phyloP scores from a whole-genome alignment of 2,113 vertebrate genomes.

The Bagarius yarrelli region DNA sequence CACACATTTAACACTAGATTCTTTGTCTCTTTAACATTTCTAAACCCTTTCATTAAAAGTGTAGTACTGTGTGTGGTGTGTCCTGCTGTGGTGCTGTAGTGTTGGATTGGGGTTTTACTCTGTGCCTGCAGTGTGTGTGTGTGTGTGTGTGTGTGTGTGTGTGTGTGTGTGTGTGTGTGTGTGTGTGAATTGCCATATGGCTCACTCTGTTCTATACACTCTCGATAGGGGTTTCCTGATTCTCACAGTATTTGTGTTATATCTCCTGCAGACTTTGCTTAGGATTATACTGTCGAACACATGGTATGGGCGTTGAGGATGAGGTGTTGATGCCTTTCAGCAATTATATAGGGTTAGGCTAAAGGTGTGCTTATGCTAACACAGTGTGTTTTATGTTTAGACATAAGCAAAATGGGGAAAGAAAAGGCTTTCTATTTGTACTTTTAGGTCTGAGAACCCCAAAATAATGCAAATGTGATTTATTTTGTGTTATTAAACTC shows the following conservation, averaged over 20 bases:
- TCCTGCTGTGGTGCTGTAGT: slow-evolving; percentile 2
- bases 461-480: no score
- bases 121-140: not conserved
- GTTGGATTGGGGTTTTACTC: not conserved
- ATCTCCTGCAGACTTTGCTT: not conserved
- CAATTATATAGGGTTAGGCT: not conserved
- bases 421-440: not conserved
- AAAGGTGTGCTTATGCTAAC: not conserved
- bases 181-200: slow-evolving; percentile 24
- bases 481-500: no score
- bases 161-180: no score
- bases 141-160: no score
- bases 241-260: not conserved
- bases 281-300: not conserved
- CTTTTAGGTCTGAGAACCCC: not conserved
- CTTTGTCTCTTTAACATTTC: not conserved
- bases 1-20: no score
- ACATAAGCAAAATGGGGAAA: not conserved
- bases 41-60: not conserved
- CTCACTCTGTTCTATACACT: not conserved
- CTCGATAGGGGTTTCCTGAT: slow-evolving; percentile 1
- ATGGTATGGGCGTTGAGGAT: not conserved
- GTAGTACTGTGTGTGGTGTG: not conserved
- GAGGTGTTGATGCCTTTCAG: not conserved
- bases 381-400: not conserved